A percentile compares a stretch with the other conserved stretches of the same genome.
Conservation (phyloP, 2,888 invertebrate species). For the Phalangium opilio region DNA sequence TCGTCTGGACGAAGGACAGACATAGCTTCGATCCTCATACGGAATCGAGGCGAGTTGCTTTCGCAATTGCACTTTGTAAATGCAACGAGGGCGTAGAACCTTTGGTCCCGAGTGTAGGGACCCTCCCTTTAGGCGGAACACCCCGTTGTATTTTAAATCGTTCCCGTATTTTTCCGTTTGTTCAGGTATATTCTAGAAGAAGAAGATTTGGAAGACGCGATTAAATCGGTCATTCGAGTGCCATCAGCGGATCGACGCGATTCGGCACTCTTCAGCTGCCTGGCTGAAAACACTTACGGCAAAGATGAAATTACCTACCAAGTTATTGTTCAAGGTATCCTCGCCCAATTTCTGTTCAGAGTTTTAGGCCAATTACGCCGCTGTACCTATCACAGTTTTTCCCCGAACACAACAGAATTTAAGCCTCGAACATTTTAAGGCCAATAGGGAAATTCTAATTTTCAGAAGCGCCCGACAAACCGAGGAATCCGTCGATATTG, state of each 20-base stretch:
- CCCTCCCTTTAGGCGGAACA: no score
- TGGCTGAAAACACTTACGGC: conserved; percentile 85
- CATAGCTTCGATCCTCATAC: conserved; percentile 20
- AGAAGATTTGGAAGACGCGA: conserved; percentile 64
- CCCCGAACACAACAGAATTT: no score
- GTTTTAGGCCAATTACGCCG: no score
- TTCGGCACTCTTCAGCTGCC: conserved; percentile 75
- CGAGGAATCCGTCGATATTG: conserved; percentile 22
- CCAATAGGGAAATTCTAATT: no score
- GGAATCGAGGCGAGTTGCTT: no score
- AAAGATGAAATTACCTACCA: conserved; percentile 86
- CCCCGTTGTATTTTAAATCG: no score
- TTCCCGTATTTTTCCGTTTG: background rate
- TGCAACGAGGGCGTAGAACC: no score
- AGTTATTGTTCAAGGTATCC: conserved; percentile 71
- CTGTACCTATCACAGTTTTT: no score
- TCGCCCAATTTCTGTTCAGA: no score
- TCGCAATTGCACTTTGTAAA: no score
- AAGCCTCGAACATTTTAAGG: no score
- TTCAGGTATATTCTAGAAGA: conserved; percentile 33
- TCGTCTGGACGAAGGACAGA: conserved; percentile 32
- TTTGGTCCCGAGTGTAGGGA: no score
- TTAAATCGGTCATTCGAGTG: conserved; percentile 76
- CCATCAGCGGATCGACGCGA: conserved; percentile 74
- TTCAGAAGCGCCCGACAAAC: conserved; percentile 28